Conservation (phyloP, 2,888 invertebrate species). For the Cosmia trapezina region DNA sequence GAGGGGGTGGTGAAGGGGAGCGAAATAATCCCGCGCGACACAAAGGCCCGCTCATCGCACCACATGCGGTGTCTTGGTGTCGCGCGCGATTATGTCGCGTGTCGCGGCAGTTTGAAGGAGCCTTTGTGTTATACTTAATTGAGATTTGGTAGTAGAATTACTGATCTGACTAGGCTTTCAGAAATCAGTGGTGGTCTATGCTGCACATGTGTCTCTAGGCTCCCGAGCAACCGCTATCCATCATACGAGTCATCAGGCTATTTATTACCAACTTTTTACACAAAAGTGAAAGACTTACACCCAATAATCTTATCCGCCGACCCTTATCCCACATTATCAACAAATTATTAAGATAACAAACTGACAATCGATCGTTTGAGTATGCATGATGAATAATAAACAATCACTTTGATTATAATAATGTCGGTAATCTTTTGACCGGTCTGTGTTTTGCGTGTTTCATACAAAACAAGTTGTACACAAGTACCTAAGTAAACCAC, state of each 20-base stretch:
- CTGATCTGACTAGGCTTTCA: constrained; percentile 10
- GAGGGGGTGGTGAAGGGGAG: too few relatives aligned
- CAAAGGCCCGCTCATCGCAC: too few relatives aligned
- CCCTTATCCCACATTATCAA: constrained; percentile 15
- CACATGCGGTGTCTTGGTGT: too few relatives aligned
- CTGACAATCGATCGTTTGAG: constrained; percentile 8
- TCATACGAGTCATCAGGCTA: not conserved
- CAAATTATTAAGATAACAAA: constrained; percentile 27
- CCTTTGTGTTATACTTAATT: too few relatives aligned
- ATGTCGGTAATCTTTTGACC: not conserved
- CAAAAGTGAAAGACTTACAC: not conserved
- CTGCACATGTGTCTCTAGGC: not conserved
- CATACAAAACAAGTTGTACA: too few relatives aligned
- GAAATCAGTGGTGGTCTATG: not conserved
- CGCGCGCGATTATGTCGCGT: too few relatives aligned
- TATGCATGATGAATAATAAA: not conserved
- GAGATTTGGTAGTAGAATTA: not conserved
- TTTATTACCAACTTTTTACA: not conserved
- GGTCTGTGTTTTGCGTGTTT: too few relatives aligned
- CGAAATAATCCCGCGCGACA: too few relatives aligned
- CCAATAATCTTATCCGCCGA: not conserved
- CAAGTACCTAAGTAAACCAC: too few relatives aligned
- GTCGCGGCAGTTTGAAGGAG: too few relatives aligned
- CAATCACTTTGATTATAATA: constrained; percentile 22
- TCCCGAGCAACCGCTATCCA: not conserved